phyloP scores from a whole-genome alignment of 2,113 vertebrate species.

The Reinhardtius hippoglossoides region DNA sequence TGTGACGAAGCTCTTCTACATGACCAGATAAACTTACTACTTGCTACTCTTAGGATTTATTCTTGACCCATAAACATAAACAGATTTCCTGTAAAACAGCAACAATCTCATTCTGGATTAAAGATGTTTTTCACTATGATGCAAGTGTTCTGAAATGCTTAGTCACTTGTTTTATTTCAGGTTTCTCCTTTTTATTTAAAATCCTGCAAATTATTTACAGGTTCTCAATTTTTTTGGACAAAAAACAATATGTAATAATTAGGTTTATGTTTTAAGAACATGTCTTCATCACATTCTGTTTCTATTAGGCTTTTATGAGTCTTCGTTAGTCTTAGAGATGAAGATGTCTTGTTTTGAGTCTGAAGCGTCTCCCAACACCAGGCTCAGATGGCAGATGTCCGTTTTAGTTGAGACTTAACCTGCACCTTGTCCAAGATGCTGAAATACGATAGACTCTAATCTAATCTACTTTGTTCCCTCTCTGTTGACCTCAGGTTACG shows the following conservation, averaged over 20 bases:
- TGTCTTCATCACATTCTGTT: background rate
- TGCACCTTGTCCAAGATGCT: background rate
- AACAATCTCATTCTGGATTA: background rate
- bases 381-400: background rate
- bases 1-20: background rate
- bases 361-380: too few relatives aligned
- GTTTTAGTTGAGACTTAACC: background rate
- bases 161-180: background rate
- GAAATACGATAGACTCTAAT: background rate
- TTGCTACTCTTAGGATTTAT: background rate
- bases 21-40: background rate
- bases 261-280: too few relatives aligned
- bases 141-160: background rate
- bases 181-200: background rate
- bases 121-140: background rate
- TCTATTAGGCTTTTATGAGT: too few relatives aligned
- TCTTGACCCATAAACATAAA: background rate
- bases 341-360: too few relatives aligned
- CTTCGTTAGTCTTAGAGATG: too few relatives aligned
- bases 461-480: background rate
- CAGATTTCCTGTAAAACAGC: too few relatives aligned
- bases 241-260: too few relatives aligned
- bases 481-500: constrained; percentile 85
- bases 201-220: background rate
- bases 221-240: background rate